phyloP scores from a whole-genome alignment of 2,797 vertebrate genomes.

The Spinibarbus caldwelli region DNA sequence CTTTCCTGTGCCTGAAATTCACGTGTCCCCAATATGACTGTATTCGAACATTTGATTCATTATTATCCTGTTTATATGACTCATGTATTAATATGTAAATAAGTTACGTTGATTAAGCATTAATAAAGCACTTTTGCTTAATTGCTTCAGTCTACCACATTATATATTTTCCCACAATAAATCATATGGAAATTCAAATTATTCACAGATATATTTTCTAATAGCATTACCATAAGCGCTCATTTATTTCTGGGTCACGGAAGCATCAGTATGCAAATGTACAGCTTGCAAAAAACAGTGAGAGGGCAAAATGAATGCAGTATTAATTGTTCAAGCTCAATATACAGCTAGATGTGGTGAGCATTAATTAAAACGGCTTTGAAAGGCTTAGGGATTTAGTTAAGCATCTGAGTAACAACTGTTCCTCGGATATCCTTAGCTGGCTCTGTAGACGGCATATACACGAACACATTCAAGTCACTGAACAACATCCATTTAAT shows the following conservation, averaged over 20 bases:
- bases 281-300: conserved; percentile 6
- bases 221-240: conserved; percentile 1
- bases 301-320: conserved; percentile 24
- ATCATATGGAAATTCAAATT: conserved; percentile 18
- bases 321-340: conserved; percentile 36
- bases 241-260: conserved; percentile 24
- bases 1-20: background rate
- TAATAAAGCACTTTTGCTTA: background rate
- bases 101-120: background rate
- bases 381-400: conserved; percentile 37
- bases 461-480: conserved; percentile 31
- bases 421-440: conserved; percentile 28
- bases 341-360: conserved; percentile 34
- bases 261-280: conserved; percentile 26
- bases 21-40: background rate
- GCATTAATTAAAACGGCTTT: conserved; percentile 28
- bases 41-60: background rate
- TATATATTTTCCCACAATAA: conserved; percentile 19
- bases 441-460: conserved; percentile 8
- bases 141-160: background rate
- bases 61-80: conserved; percentile 8
- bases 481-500: conserved; percentile 34
- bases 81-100: conserved; percentile 22
- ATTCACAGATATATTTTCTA: conserved; percentile 27
- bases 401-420: conserved; percentile 45